Percentiles rank a stretch among this genome's conserved stretches.
phyloP scores from a whole-genome alignment of 2,113 vertebrate species.

The Tetrao urogallus region DNA sequence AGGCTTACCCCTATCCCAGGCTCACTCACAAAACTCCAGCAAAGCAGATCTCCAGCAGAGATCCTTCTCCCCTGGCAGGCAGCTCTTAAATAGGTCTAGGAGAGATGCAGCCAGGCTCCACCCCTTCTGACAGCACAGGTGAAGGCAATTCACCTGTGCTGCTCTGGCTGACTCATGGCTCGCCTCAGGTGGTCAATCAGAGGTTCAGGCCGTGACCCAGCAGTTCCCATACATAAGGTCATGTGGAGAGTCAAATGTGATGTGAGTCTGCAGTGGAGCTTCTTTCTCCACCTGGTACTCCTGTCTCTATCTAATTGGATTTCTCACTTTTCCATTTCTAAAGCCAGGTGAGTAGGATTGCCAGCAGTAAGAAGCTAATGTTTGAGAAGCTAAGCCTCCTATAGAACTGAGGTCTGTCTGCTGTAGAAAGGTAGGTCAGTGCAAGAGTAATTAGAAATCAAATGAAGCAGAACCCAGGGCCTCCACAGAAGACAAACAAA shows the following conservation, averaged over 20 bases:
- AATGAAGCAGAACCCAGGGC: conserved; percentile 66
- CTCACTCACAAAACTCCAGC: too few relatives aligned
- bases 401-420: conserved; percentile 3
- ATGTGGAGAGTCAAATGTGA: background rate
- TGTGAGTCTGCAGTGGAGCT: background rate
- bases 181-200: too few relatives aligned
- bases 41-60: too few relatives aligned
- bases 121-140: too few relatives aligned
- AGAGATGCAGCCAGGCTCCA: too few relatives aligned
- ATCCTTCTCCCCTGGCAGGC: too few relatives aligned
- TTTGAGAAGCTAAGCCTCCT: conserved; percentile 25
- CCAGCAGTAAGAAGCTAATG: conserved; percentile 57
- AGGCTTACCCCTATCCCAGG: too few relatives aligned
- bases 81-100: too few relatives aligned
- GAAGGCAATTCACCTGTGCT: too few relatives aligned
- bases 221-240: background rate
- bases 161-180: too few relatives aligned
- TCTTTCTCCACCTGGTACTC: background rate
- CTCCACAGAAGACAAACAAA: background rate
- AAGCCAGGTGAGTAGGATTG: background rate
- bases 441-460: conserved; percentile 55
- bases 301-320: background rate
- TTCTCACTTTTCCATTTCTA: background rate
- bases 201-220: too few relatives aligned
- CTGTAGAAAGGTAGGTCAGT: conserved; percentile 60